Evolutionary conservation across 1,140 invertebrate genomes (phyloP).

Genomic region (Anastrepha ludens): DNA sequence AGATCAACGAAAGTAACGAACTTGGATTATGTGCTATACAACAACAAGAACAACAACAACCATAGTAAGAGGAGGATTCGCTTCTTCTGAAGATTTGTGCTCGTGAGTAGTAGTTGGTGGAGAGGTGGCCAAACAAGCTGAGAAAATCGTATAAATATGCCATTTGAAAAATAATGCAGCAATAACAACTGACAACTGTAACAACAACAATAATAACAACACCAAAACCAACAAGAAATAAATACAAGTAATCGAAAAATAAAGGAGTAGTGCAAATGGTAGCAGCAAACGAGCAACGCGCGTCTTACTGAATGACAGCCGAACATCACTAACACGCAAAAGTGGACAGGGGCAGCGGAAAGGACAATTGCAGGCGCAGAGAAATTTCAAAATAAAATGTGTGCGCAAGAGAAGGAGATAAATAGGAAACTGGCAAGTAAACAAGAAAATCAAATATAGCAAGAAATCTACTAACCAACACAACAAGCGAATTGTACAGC

Average conservation of each 20-base stretch:
- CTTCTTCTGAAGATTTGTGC: not conserved
- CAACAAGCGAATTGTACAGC: constrained; percentile 12
- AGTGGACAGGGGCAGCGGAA: not conserved
- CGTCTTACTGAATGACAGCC: not conserved
- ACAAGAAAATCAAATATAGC: constrained; percentile 64
- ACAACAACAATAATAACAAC: constrained; percentile 25
- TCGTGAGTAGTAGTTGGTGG: not conserved
- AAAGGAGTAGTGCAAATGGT: not conserved
- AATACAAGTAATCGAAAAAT: not conserved
- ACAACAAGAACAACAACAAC: not conserved
- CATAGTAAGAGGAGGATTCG: not conserved
- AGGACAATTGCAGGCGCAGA: not conserved
- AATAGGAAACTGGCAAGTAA: constrained; percentile 65
- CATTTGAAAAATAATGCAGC: constrained; percentile 73
- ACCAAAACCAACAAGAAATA: no score
- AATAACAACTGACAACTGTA: constrained; percentile 65
- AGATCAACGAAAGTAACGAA: constrained; percentile 43
- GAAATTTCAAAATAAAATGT: not conserved
- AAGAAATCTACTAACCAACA: constrained; percentile 15
- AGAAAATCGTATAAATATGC: constrained; percentile 72
- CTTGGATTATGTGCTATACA: not conserved
- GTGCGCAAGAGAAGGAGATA: constrained; percentile 62
- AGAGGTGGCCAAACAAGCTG: not conserved
- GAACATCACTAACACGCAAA: not conserved
- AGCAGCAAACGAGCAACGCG: not conserved